Percentiles rank a stretch among this genome's conserved stretches.
Conservation (phyloP, 1,140 invertebrate species). For the Eurosta solidaginis region DNA sequence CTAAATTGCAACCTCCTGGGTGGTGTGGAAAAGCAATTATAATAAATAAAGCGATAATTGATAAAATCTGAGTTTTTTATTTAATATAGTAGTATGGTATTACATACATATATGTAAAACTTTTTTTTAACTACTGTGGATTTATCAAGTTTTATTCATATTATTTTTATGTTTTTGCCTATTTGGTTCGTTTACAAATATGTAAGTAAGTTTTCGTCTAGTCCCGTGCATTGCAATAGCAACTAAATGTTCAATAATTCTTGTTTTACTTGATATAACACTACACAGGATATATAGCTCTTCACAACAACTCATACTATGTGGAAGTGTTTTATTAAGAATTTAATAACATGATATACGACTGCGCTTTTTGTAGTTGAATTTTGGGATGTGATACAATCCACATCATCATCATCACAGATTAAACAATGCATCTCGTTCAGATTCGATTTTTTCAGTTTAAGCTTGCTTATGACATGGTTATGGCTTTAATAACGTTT, state of each 20-base stretch:
- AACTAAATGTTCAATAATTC: background rate
- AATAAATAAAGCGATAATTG: no score
- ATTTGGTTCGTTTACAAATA: constrained; percentile 13
- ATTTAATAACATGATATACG: background rate
- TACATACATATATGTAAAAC: no score
- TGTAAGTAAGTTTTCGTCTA: background rate
- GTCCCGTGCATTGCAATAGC: background rate
- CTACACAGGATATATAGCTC: background rate
- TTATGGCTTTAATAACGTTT: background rate
- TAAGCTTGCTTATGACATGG: background rate
- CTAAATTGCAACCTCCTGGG: no score
- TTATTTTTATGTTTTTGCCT: background rate
- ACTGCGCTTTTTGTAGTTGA: background rate
- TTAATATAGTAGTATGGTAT: no score
- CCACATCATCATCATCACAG: constrained; percentile 22
- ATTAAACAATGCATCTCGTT: constrained; percentile 3
- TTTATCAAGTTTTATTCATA: background rate
- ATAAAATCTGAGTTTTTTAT: no score
- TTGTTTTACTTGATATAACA: background rate
- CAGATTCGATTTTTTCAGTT: background rate
- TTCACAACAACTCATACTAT: constrained; percentile 1
- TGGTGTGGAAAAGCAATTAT: no score
- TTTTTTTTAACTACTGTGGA: background rate
- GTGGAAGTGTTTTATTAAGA: constrained; percentile 1
- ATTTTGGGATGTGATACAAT: background rate